Evolutionary conservation across 2,797 vertebrate species (phyloP), one percentile per base, ranked within the genome.

Genomic region (Dermochelys coriacea): DNA sequence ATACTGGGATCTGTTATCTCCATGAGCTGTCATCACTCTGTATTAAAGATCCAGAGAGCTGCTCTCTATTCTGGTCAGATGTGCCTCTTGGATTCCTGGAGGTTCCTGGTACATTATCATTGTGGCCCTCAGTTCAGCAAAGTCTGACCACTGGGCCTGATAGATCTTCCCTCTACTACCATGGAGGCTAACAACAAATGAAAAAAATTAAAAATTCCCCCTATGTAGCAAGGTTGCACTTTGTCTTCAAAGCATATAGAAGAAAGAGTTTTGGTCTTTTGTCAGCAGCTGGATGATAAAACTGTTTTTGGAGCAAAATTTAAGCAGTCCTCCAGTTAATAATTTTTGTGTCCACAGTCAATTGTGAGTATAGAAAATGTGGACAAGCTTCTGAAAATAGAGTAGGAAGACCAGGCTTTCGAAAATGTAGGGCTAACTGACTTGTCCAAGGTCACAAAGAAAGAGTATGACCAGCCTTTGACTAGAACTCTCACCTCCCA

Each of bases 121-220:
- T 81, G 2, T 74, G 64, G 88, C 89, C n/a, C 93, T 96, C 34
- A 49, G 7, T 37, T 88, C 29, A 16, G 18, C 61, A 93, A 91
- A 94, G 93, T 51, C 49, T 47, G 57, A 50, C 64, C 45, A 91
- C 86, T 86, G 83, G 41, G 64, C 64, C 27, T 93, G 82, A 82
- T 96, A 90, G 84, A 47, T 59, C 82, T 94, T 89, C 90, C 91
- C 0, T 74, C 77, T 37, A 91, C 21, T 54, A 91, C 87, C 25
- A 49, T 6, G 86, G 85, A 83, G 86, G 83, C 88, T 47, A 83
- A 82, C 59, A 85, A 57, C 75, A 95, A 91, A 93, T 89, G 86
- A 78, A 41, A 91, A 85, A 89, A 93, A 94, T 90, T 94, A 45
- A 0, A 0, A 21, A 85, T 93, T 57, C 91, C 8, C 41, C 16